These are phyloP conservation scores for Hybognathus amarus DNA, from an alignment of 2,797 vertebrate species.

Conservation along the genomic window DNA sequence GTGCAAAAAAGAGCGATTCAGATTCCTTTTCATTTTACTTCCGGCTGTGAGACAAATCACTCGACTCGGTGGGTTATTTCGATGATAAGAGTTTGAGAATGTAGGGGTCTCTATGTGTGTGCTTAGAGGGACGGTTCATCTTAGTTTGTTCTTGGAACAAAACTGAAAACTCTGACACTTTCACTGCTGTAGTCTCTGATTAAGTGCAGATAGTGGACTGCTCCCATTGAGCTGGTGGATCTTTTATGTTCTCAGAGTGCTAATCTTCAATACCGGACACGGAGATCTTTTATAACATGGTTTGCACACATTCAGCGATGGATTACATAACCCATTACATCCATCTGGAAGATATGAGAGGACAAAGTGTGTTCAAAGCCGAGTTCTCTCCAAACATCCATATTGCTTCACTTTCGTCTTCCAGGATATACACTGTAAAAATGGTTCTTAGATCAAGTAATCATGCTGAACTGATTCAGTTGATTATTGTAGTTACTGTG, in stretches of 20 bases:
- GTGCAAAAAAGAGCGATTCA: constrained; percentile 17
- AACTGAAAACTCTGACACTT: constrained; percentile 33
- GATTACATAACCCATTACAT: constrained; percentile 19
- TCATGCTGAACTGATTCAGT: not conserved
- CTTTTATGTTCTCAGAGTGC: constrained; percentile 21
- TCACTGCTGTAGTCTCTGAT: constrained; percentile 24
- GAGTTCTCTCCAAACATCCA: not conserved
- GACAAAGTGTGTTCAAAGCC: constrained; percentile 1
- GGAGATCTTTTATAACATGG: constrained; percentile 28
- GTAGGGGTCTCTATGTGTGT: constrained; percentile 21
- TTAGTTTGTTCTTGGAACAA: constrained; percentile 22
- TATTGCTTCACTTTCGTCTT: not conserved
- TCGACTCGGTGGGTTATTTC: constrained; percentile 53
- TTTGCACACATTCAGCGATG: constrained; percentile 17
- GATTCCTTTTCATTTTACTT: constrained; percentile 42
- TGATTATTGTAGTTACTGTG: not conserved
- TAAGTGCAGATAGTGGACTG: constrained; percentile 20
- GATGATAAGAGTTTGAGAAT: constrained; percentile 38
- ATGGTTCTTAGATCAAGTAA: not conserved
- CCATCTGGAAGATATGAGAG: constrained; percentile 14
- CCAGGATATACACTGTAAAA: constrained; percentile 1
- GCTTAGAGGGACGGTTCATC: constrained; percentile 13
- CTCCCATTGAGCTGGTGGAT: constrained; percentile 22
- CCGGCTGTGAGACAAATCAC: constrained; percentile 47
- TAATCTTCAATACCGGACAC: constrained; percentile 33